Conservation (phyloP, 2,113 vertebrate genomes). For the Tauraco erythrolophus region DNA sequence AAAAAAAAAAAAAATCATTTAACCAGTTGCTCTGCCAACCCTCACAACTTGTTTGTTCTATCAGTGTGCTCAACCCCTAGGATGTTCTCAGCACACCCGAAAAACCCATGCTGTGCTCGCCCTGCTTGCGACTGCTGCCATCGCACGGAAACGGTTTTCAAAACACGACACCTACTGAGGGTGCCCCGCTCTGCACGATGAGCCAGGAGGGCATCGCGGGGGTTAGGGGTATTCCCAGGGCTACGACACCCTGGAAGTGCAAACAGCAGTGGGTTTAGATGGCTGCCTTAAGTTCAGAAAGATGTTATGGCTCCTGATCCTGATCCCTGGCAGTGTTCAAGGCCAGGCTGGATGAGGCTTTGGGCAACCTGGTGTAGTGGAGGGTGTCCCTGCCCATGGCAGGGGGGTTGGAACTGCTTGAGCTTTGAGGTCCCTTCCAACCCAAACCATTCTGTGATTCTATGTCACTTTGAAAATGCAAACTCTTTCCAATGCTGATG, state of each 20-base stretch:
- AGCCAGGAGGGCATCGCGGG: background rate
- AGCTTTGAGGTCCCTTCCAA: too few relatives aligned
- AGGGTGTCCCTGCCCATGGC: too few relatives aligned
- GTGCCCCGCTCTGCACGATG: background rate
- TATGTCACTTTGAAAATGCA: background rate
- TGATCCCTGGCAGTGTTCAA: too few relatives aligned
- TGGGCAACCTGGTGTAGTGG: too few relatives aligned
- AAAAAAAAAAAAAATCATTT: too few relatives aligned
- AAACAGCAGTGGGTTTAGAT: background rate
- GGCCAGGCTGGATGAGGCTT: too few relatives aligned
- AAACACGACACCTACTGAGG: background rate
- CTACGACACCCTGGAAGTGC: rapidly evolving
- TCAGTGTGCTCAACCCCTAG: rapidly evolving
- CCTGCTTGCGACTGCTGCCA: background rate
- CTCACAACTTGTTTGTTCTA: background rate
- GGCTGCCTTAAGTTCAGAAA: background rate
- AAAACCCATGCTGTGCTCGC: background rate
- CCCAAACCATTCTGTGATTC: too few relatives aligned
- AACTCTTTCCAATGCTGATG: background rate
- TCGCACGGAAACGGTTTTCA: background rate
- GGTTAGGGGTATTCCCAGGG: background rate
- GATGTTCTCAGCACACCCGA: background rate
- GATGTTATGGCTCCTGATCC: background rate
- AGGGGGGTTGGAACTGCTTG: too few relatives aligned
- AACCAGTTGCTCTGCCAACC: background rate